Percentiles rank a stretch among this genome's conserved stretches.
These are phyloP conservation scores for Coendou prehensilis DNA, from an alignment of 2,797 vertebrate genomes.

Conservation along the genomic window DNA sequence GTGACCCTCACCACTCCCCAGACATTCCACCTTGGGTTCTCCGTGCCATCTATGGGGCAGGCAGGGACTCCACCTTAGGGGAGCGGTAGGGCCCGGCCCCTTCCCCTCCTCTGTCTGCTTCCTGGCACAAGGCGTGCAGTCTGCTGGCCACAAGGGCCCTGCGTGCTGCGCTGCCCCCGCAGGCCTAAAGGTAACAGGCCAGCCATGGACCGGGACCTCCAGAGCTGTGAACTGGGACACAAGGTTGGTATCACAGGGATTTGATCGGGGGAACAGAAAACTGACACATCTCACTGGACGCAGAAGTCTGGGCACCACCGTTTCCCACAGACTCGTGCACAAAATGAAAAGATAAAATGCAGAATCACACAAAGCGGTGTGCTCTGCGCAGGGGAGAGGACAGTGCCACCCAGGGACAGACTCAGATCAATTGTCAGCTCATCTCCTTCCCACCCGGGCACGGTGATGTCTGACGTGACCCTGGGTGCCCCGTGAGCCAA, in stretches of 20 bases:
- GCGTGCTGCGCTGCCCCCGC: neutral
- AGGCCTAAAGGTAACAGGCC: neutral
- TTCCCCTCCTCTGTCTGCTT: neutral
- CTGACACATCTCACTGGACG: neutral
- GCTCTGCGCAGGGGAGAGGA: neutral
- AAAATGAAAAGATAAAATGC: slow-evolving; percentile 40
- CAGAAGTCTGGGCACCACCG: neutral
- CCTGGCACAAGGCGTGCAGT: neutral
- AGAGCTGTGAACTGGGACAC: neutral
- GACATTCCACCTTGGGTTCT: neutral
- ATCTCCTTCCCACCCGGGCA: slow-evolving; percentile 32
- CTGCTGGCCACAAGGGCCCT: neutral
- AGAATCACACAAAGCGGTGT: neutral
- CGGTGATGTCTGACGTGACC: slow-evolving; percentile 19
- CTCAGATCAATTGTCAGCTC: neutral
- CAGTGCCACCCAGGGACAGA: neutral
- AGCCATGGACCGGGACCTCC: neutral
- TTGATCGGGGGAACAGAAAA: neutral
- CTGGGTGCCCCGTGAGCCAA: slow-evolving; percentile 24
- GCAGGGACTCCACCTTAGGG: neutral
- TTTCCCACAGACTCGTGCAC: neutral
- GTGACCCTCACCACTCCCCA: neutral
- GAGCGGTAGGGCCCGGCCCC: no score
- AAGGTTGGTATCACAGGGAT: neutral
- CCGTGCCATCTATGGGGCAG: neutral